Evolutionary conservation across 2,888 invertebrate genomes (phyloP).

Genomic region (Clitarchus hookeri): DNA sequence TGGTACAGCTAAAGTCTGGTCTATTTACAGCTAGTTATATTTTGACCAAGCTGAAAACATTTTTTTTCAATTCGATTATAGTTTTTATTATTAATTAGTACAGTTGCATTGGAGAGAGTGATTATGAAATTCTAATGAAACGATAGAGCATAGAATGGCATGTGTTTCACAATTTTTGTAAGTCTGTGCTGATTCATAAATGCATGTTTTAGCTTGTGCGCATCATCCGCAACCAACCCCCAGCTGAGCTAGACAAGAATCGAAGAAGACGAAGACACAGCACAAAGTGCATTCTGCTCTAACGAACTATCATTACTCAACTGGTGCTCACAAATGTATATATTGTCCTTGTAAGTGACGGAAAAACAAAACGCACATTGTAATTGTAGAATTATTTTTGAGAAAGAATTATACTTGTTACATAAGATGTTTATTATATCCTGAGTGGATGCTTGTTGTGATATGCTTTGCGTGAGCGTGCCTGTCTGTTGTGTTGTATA

Average conservation of each 20-base stretch:
- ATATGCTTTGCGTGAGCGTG: slow-evolving; percentile 18
- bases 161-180: too few species aligned
- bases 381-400: slow-evolving; percentile 21
- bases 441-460: slow-evolving; percentile 1
- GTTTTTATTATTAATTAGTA: too few species aligned
- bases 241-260: slow-evolving; percentile 68
- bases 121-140: too few species aligned
- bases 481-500: background rate
- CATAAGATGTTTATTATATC: slow-evolving; percentile 22
- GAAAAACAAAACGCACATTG: slow-evolving; percentile 17
- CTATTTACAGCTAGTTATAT: too few species aligned
- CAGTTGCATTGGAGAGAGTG: too few species aligned
- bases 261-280: slow-evolving; percentile 62
- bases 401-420: slow-evolving; percentile 18
- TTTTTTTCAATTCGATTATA: too few species aligned
- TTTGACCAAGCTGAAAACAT: too few species aligned
- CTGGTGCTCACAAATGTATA: slow-evolving; percentile 15
- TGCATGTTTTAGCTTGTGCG: slow-evolving; percentile 66
- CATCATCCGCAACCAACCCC: slow-evolving; percentile 76
- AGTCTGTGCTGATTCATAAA: too few species aligned
- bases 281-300: slow-evolving; percentile 59
- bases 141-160: too few species aligned
- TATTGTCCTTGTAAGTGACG: background rate
- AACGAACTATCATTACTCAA: slow-evolving; percentile 45
- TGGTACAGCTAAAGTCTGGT: too few species aligned